Base-by-base conservation (phyloP, 2,888 invertebrate genomes). In the Troglohyphantes excavatus region DNA sequence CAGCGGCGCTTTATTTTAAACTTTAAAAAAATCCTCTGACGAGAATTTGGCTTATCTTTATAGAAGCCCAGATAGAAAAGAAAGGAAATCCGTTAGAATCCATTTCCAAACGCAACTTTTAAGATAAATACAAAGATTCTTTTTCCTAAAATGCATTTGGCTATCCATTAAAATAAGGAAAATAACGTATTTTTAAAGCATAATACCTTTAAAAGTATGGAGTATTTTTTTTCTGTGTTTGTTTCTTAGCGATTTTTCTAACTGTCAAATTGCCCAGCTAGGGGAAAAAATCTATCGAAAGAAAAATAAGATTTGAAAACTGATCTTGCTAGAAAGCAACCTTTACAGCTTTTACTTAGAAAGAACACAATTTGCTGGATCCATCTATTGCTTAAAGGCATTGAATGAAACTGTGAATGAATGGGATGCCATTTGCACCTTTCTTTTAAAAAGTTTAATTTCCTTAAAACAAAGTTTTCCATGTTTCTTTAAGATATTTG, bases 21-120 rank as follows among this genome's bases (percentile, higher is more conserved):
- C 53, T 53, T 53, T n/a, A 17, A 53, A 53, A n/a, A 17, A 53
- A 17, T n/a, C 13, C 53, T n/a, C 17, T 53, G 53, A 2, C 17
- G 53, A 53, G 17, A 53, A 53, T 13, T 11, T 17, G 53, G 53
- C 53, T 53, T 53, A 53, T 53, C 53, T 13, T 53, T 53, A 3
- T 53, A 53, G 53, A 17, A 53, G n/a, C 53, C 17, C n/a, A 53
- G 53, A 53, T 53, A 53, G 13, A 53, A 53, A n/a, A n/a, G 53
- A 53, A 53, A 53, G 53, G 53, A 53, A 53, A 53, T n/a, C 53
- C 53, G 53, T 53, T 53, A 53, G 53, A 53, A 53, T 53, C 53
- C n/a, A 53, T 53, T 53, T 53, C 53, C n/a, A 53, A 53, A n/a
- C 53, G n/a, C 13, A 53, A 53, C 53, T 53, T 53, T 53, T 53